These are phyloP conservation scores for Trisateles emortualis DNA, from an alignment of 2,888 invertebrate genomes.

Conservation along the genomic window DNA sequence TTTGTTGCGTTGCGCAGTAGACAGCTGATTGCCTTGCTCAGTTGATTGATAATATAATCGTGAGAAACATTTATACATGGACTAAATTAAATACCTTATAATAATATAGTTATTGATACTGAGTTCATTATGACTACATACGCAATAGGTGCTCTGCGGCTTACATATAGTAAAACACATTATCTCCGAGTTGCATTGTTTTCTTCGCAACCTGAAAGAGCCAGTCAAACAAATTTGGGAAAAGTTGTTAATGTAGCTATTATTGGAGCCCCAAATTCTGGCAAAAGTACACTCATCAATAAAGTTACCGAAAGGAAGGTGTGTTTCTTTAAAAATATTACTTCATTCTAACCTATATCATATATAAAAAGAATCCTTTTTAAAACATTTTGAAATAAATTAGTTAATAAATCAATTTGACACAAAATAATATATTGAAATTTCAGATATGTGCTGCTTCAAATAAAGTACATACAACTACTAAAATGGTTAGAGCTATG, in stretches of 20 bases:
- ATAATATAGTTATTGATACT: too few species aligned
- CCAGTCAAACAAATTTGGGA: constrained; percentile 51
- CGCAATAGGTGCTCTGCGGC: constrained; percentile 41
- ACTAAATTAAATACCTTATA: too few species aligned
- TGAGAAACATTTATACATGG: too few species aligned
- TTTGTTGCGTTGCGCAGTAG: too few species aligned
- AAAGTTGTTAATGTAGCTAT: constrained; percentile 92
- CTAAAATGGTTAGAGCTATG: constrained; percentile 90
- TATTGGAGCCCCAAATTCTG: constrained; percentile 97
- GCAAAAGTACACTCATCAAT: constrained; percentile 98
- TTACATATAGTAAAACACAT: constrained; percentile 43
- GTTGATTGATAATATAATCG: too few species aligned
- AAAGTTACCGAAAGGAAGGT: constrained; percentile 93
- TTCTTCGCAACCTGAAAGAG: constrained; percentile 70
- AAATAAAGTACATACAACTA: constrained; percentile 96
- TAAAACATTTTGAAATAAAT: too few species aligned
- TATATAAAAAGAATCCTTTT: too few species aligned
- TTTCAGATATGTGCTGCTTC: constrained; percentile 95
- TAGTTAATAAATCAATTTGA: too few species aligned
- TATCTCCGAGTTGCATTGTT: constrained; percentile 56
- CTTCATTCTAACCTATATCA: constrained; percentile 30
- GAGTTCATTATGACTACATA: constrained; percentile 22
- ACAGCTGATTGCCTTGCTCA: too few species aligned
- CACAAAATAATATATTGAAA: not conserved
- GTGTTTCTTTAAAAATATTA: constrained; percentile 4